Base-by-base conservation (phyloP, 1,140 invertebrate species). In the Galendromus occidentalis region DNA sequence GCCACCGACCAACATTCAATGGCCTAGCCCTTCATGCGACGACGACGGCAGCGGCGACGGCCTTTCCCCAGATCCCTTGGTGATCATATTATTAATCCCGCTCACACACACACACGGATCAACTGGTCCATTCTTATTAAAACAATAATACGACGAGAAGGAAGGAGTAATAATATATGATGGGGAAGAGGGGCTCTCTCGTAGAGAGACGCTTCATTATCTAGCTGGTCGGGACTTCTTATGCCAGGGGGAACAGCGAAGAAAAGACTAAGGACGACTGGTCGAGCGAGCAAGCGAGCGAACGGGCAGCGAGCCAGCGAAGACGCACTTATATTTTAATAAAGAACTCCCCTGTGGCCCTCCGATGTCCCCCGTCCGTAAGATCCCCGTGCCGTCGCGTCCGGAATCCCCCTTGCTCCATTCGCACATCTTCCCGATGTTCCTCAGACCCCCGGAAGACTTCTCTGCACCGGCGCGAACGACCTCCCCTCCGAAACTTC, bases 101-200 rank as follows among this genome's bases (percentile, higher is more conserved):
- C 33, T 6, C 33, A 39, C 51, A 59, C 33, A 9, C 33, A 39
- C 33, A 39, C 51, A 59, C 33, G 51, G 51, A 59, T 59, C 51
- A 59, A 59, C 51, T 59, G 51, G 51, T 59, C 51, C 51, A 59
- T 59, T 59, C 51, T 59, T 59, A 59, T 59, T 59, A 59, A 59
- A 59, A 59, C 51, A 59, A 59, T 59, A 59, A 59, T 59, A 59
- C 25, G 25, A 59, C 51, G 51, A 59, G 22, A 59, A 59, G 25
- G 45, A 47, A 39, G 33, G 33, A 39, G 33, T 39, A 39, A 39
- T 39, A 39, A 39, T 39, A 39, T 39, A 39, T 39, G 33, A 39
- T 39, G 33, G 33, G 33, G 33, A 39, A 39, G 33, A 39, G 33
- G 33, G 33, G 9, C 33, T 39, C 33, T 39, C 33, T 39, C 33